Percentiles rank a stretch among this genome's conserved stretches.
Conservation (phyloP, 2,113 vertebrate genomes). For the Pelusios castaneus region DNA sequence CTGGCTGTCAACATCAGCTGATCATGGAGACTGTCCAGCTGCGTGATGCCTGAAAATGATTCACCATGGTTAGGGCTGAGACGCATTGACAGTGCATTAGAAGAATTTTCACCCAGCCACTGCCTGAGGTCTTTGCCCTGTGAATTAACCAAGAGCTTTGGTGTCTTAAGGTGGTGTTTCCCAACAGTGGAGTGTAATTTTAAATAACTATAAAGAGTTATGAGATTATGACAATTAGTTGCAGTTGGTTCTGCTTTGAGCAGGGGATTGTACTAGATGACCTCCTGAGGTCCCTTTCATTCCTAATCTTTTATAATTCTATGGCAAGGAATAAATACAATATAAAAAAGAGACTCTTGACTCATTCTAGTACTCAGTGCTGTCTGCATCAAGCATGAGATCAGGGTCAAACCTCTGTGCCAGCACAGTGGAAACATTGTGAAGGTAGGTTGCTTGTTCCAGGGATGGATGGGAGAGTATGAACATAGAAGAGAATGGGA, state of each 20-base stretch:
- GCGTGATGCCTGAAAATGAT: neutral
- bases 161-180: neutral
- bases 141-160: neutral
- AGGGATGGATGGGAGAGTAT: neutral
- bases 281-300: no score
- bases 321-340: neutral
- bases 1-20: neutral
- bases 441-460: neutral
- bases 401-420: neutral
- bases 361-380: neutral
- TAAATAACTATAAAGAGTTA: neutral
- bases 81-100: neutral
- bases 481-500: neutral
- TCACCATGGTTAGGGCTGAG: neutral
- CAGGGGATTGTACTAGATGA: no score
- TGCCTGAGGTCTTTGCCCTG: neutral
- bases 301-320: no score
- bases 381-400: neutral
- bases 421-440: neutral
- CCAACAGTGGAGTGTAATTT: neutral
- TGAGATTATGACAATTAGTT: neutral
- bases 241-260: no score
- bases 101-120: neutral
- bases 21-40: neutral
- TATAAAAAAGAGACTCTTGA: neutral